Conservation (phyloP, 2,797 vertebrate species). For the Sebastolobus alascanus region DNA sequence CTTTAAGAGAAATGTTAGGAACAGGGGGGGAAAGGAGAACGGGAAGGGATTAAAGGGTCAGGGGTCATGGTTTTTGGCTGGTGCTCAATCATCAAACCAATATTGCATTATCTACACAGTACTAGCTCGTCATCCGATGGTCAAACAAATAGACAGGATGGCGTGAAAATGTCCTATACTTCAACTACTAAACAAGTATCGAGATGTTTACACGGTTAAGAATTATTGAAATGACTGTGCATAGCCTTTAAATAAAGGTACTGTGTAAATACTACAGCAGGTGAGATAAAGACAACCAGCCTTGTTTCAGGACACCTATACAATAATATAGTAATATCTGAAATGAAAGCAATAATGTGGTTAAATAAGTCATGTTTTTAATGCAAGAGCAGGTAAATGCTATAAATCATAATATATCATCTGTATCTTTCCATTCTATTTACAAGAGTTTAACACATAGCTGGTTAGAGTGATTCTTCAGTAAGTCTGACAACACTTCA, state of each 20-base stretch:
- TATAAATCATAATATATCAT: constrained; percentile 85
- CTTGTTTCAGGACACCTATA: constrained; percentile 81
- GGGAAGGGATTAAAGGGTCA: constrained; percentile 48
- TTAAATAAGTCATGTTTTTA: constrained; percentile 85
- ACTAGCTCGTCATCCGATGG: constrained; percentile 60
- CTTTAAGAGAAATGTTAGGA: constrained; percentile 29
- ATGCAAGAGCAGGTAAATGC: constrained; percentile 85
- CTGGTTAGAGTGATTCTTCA: constrained; percentile 81
- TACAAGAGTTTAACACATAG: constrained; percentile 81
- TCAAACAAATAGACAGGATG: constrained; percentile 68
- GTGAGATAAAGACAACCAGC: constrained; percentile 79
- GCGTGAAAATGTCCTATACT: constrained; percentile 50
- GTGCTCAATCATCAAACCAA: constrained; percentile 79
- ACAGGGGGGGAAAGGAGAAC: neutral
- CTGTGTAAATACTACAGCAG: constrained; percentile 81
- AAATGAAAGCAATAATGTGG: constrained; percentile 86
- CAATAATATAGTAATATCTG: constrained; percentile 84
- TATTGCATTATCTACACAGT: constrained; percentile 83
- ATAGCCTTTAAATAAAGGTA: constrained; percentile 77
- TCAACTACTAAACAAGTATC: constrained; percentile 63
- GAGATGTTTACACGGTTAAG: constrained; percentile 64
- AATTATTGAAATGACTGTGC: constrained; percentile 71
- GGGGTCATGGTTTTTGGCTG: constrained; percentile 70
- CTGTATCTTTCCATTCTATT: constrained; percentile 83
- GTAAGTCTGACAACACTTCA: constrained; percentile 67